Conservation (phyloP, 2,888 invertebrate genomes). For the Orchesella flavescens region DNA sequence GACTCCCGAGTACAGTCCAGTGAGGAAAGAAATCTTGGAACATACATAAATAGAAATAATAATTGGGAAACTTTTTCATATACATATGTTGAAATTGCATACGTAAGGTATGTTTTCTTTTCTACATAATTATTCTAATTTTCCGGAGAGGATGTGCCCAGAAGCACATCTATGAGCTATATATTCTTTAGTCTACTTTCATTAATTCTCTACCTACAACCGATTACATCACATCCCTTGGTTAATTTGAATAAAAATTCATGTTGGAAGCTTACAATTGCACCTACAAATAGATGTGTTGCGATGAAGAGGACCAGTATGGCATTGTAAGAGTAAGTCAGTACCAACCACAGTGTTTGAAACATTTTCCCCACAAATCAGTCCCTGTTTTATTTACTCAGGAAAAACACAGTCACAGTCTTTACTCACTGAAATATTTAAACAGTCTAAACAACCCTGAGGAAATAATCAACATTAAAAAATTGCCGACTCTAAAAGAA, state of each 20-base stretch:
- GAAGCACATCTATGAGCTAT: too few species aligned
- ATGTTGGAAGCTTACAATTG: conserved; percentile 66
- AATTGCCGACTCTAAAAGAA: too few species aligned
- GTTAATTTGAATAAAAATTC: conserved; percentile 6
- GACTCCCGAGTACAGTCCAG: conserved; percentile 69
- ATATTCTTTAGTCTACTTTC: too few species aligned
- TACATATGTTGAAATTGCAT: not conserved
- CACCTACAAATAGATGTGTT: conserved; percentile 71
- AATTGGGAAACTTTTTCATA: not conserved
- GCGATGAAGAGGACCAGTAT: conserved; percentile 70
- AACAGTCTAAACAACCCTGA: too few species aligned
- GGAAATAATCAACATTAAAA: too few species aligned
- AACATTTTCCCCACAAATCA: conserved; percentile 18
- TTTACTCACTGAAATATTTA: too few species aligned
- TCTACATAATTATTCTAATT: not conserved
- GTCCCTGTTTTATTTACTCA: too few species aligned
- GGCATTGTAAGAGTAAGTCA: conserved; percentile 70
- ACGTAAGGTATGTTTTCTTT: not conserved
- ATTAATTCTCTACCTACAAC: too few species aligned
- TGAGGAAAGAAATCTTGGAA: conserved; percentile 67
- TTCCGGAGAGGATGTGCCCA: too few species aligned
- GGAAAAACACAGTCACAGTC: too few species aligned
- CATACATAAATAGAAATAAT: not conserved
- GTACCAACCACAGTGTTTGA: conserved; percentile 64
- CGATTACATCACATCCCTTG: too few species aligned